phyloP scores from a whole-genome alignment of 2,113 vertebrate species.

The Collichthys lucidus region DNA sequence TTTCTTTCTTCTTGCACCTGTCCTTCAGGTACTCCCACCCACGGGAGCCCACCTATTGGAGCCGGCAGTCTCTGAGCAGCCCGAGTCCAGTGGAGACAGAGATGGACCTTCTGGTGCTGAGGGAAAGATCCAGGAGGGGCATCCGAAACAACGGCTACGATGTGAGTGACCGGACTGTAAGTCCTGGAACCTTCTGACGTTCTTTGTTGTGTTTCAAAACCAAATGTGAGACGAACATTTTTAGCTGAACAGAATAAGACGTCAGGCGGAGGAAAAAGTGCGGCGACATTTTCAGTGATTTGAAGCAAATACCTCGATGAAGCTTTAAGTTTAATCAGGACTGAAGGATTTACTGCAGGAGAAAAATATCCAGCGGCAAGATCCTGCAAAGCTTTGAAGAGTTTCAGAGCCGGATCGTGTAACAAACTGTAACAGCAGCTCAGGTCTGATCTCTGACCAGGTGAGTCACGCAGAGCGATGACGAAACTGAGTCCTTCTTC shows the following conservation, averaged over 20 bases:
- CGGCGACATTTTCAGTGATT: not conserved
- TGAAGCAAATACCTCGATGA: not conserved
- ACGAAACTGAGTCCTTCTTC: conserved; percentile 1
- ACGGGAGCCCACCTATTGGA: conserved; percentile 93
- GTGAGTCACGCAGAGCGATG: conserved; percentile 23
- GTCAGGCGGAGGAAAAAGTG: not conserved
- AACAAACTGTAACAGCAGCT: conserved; percentile 24
- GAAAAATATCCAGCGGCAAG: not conserved
- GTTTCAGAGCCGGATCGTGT: conserved; percentile 11
- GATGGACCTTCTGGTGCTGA: conserved; percentile 97
- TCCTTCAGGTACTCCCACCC: conserved; percentile 88
- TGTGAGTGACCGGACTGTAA: conserved; percentile 82
- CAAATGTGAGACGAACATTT: not conserved
- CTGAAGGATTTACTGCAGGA: not conserved
- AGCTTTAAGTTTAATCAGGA: not conserved
- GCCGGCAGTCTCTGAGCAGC: conserved; percentile 96
- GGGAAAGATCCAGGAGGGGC: conserved; percentile 92
- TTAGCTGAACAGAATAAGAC: not conserved
- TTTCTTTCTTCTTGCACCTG: not conserved
- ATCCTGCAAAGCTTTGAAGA: conserved; percentile 24
- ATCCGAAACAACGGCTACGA: conserved; percentile 98
- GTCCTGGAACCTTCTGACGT: not conserved
- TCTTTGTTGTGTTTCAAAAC: not conserved
- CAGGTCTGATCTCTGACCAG: conserved; percentile 31
- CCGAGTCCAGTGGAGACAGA: conserved; percentile 96